Evolutionary conservation across 2,113 vertebrate genomes (phyloP).

Genomic region (Megaceryle maxima): DNA sequence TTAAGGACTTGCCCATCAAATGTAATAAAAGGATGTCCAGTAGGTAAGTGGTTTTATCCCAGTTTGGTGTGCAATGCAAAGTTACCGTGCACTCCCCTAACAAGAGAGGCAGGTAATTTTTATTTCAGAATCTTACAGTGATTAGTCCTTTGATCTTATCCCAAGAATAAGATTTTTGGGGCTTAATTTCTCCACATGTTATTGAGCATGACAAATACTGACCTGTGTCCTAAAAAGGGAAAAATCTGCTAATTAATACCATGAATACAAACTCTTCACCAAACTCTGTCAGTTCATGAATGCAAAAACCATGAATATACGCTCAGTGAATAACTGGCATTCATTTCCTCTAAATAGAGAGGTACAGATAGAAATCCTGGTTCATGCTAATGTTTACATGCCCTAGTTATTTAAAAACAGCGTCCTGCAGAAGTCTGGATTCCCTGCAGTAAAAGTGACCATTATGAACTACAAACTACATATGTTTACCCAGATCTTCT

Average conservation of each 20-base stretch:
- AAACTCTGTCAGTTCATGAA: not conserved
- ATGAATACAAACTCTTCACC: not conserved
- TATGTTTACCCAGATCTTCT: not conserved
- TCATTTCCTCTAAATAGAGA: conserved; percentile 58
- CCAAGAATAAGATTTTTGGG: not conserved
- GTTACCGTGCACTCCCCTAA: not conserved
- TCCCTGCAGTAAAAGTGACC: conserved; percentile 20
- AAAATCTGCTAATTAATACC: conserved; percentile 26
- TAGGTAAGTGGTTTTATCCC: not conserved
- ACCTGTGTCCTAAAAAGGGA: not conserved
- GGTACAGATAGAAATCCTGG: conserved; percentile 51
- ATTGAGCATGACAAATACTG: not conserved
- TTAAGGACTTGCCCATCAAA: not conserved
- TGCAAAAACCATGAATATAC: not conserved
- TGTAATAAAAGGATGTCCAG: not conserved
- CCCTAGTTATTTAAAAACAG: conserved; percentile 58
- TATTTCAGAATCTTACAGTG: not conserved
- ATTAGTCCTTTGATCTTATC: not conserved
- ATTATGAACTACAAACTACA: not conserved
- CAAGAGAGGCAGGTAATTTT: not conserved
- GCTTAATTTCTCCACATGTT: not conserved
- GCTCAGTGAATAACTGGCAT: conserved; percentile 50
- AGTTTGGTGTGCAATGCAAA: not conserved
- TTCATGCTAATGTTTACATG: conserved; percentile 51
- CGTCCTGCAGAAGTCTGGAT: conserved; percentile 45